Percentiles rank a stretch among this genome's conserved stretches.
Evolutionary conservation across 2,888 invertebrate genomes (phyloP).

Genomic region (Smittia sp.): DNA sequence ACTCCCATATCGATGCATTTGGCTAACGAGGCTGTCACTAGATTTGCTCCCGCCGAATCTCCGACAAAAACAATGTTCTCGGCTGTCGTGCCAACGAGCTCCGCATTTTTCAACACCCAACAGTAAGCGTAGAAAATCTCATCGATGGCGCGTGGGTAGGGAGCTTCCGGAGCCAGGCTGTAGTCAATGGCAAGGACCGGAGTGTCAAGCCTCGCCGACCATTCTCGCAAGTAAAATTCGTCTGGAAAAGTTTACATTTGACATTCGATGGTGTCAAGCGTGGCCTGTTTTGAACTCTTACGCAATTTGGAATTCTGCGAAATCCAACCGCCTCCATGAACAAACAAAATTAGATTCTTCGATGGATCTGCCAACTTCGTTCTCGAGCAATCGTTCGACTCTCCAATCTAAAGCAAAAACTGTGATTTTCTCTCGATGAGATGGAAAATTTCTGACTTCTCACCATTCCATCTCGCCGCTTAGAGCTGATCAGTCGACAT

Average conservation of each 20-base stretch:
- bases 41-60: slow-evolving; percentile 95
- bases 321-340: slow-evolving; percentile 98
- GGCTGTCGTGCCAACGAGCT: slow-evolving; percentile 69
- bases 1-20: slow-evolving; percentile 75
- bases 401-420: too few species aligned
- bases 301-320: slow-evolving; percentile 93
- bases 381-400: too few species aligned
- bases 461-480: slow-evolving; percentile 74
- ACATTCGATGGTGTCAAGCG: too few species aligned
- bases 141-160: slow-evolving; percentile 91
- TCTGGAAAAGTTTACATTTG: slow-evolving; percentile 58
- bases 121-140: slow-evolving; percentile 92
- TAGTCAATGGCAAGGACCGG: slow-evolving; percentile 96
- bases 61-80: slow-evolving; percentile 72
- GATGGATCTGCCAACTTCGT: slow-evolving; percentile 56
- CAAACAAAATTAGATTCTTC: slow-evolving; percentile 79
- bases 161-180: slow-evolving; percentile 91
- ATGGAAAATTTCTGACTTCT: not conserved
- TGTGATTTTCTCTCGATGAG: too few species aligned
- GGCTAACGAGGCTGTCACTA: slow-evolving; percentile 74
- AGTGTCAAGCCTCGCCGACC: slow-evolving; percentile 80
- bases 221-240: slow-evolving; percentile 87
- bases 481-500: slow-evolving; percentile 79
- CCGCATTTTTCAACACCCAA: slow-evolving; percentile 84
- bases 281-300: not conserved